Base-by-base conservation (phyloP, 1,140 invertebrate species). In the Leptinotarsa undecemlineata region DNA sequence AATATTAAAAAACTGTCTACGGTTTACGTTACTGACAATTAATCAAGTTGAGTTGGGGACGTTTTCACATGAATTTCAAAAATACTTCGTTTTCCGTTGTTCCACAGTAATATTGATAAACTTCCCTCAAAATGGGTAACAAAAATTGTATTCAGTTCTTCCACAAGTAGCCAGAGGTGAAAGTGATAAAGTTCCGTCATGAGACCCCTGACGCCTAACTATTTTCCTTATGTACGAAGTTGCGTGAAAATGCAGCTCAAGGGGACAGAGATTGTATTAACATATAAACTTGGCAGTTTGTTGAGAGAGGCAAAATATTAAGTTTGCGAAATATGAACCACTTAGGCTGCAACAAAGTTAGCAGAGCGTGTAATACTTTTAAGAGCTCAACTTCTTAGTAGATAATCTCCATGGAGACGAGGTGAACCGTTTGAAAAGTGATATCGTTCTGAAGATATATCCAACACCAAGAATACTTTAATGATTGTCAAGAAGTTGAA, bases 171-270 rank as follows among this genome's bases (percentile, higher is more conserved):
- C 51, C 51, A n/a, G 51, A 57, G 51, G 51, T 57, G 51, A 57
- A 57, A 57, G 51, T 57, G 17, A 57, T 57, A 57, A 57, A 57
- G 51, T 15, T 57, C 4, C 15, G 6, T 57, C 51, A 57, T 57
- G 17, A 57, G 51, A 15, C 51, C 51, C 51, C 3, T 19, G 51
- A 57, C 51, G n/a, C 51, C n/a, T 8, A 57, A 57, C 51, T 57
- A 57, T 57, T 57, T 57, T 57, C 51, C 51, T 57, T 57, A 15
- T 57, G 51, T 57, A 57, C 51, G 51, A 57, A 57, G 51, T 57
- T 57, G 51, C n/a, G 51, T 57, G 51, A 19, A 57, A 57, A 57
- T 57, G 51, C 51, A 57, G 5, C 51, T 57, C 51, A 15, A 57
- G 51, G 51, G 51, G 51, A 57, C 51, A 57, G n/a, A 19, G 51